These are phyloP conservation scores for Halichoerus grypus DNA, from an alignment of 2,113 vertebrate species.

Conservation along the genomic window DNA sequence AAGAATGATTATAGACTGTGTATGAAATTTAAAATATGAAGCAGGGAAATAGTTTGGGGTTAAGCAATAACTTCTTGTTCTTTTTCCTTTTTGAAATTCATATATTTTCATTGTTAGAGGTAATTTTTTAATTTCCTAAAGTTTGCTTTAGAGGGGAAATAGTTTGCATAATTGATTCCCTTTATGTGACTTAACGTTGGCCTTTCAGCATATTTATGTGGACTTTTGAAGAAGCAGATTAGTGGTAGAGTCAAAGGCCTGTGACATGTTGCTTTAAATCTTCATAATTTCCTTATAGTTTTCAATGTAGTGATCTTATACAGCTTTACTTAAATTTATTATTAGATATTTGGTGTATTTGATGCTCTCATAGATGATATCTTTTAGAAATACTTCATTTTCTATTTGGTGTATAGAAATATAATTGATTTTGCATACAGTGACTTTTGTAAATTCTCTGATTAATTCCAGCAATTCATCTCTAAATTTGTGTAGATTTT, in stretches of 20 bases:
- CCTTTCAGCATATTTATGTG: neutral
- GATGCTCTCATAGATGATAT: neutral
- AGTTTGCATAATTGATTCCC: constrained; percentile 1
- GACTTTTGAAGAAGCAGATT: neutral
- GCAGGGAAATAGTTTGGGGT: neutral
- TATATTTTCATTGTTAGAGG: neutral
- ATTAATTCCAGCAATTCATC: constrained; percentile 8
- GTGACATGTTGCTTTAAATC: neutral
- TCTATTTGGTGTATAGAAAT: neutral
- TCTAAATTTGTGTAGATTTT: constrained; percentile 30
- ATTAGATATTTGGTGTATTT: neutral
- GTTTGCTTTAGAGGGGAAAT: neutral
- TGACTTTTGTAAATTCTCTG: constrained; percentile 13
- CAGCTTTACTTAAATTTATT: neutral
- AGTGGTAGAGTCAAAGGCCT: neutral
- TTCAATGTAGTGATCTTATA: neutral
- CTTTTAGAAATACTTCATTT: constrained; percentile 37
- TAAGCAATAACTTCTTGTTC: neutral
- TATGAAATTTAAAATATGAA: constrained; percentile 18
- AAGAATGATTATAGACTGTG: neutral
- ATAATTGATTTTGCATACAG: neutral
- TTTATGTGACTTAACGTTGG: neutral
- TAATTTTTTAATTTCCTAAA: neutral
- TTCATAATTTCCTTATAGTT: neutral
- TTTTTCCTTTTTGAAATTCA: constrained; percentile 40